phyloP scores from a whole-genome alignment of 2,113 vertebrate genomes.

The Amphiprion percula region DNA sequence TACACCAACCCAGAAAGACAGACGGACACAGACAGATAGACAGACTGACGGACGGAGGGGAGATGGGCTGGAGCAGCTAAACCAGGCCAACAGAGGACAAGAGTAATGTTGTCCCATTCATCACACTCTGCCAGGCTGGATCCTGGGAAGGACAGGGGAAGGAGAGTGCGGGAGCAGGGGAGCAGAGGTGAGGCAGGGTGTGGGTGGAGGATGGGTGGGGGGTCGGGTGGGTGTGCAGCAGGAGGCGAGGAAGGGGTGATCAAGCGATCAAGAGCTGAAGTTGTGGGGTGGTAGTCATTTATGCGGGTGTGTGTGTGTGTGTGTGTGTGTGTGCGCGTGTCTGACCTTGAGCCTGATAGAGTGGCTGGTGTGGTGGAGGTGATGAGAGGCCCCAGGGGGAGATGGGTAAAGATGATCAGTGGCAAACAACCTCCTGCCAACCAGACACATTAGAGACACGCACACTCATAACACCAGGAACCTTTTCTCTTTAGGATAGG shows the following conservation, averaged over 20 bases:
- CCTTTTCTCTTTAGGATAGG: constrained; percentile 69
- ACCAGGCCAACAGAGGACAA: constrained; percentile 83
- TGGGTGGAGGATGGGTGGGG: constrained; percentile 48
- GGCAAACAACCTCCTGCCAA: constrained; percentile 70
- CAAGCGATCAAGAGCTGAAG: constrained; percentile 76
- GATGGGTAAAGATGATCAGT: constrained; percentile 78
- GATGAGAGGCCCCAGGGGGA: constrained; percentile 76
- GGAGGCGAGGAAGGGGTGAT: constrained; percentile 63
- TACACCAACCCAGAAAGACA: constrained; percentile 17
- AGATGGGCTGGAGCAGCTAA: constrained; percentile 65
- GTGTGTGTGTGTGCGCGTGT: not conserved
- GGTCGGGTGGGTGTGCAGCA: constrained; percentile 62
- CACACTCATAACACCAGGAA: constrained; percentile 53
- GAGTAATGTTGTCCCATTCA: constrained; percentile 85
- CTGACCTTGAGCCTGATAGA: constrained; percentile 81
- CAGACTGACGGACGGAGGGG: constrained; percentile 45
- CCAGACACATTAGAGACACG: constrained; percentile 64
- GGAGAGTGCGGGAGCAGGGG: constrained; percentile 76
- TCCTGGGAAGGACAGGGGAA: constrained; percentile 79
- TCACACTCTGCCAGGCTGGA: constrained; percentile 77
- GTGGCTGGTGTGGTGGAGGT: constrained; percentile 72
- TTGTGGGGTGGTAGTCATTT: constrained; percentile 69
- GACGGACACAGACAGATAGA: constrained; percentile 40
- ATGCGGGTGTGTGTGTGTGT: constrained; percentile 25
- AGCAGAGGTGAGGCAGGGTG: constrained; percentile 71